A percentile compares a stretch with the other conserved stretches of the same genome.
Conservation (phyloP, 2,797 vertebrate genomes). For the Smutsia gigantea region DNA sequence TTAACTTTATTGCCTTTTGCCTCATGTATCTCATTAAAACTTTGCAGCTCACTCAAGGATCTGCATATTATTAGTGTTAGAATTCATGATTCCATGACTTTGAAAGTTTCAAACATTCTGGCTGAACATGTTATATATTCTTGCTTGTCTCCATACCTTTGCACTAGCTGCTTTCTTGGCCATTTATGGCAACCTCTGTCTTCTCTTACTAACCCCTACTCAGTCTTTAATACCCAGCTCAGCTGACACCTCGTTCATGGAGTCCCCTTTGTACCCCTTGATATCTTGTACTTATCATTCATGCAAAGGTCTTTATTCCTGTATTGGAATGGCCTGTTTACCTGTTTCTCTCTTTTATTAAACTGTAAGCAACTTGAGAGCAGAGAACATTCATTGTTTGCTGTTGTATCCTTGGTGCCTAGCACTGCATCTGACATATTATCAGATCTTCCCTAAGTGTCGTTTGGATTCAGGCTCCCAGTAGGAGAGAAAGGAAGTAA, state of each 20-base stretch:
- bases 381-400: not conserved
- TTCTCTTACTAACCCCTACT: not conserved
- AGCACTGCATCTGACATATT: not conserved
- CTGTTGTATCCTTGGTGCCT: not conserved
- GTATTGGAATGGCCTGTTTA: not conserved
- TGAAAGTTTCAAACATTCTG: not conserved
- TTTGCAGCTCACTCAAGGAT: slow-evolving; percentile 58
- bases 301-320: not conserved
- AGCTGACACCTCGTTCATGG: not conserved
- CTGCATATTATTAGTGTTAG: slow-evolving; percentile 31
- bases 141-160: not conserved
- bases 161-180: not conserved
- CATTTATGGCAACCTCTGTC: not conserved
- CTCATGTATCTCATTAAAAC: slow-evolving; percentile 61
- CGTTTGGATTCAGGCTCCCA: not conserved
- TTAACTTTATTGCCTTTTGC: slow-evolving; percentile 64
- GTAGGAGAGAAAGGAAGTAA: not conserved
- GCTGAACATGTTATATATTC: not conserved
- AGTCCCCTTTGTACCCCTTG: not conserved
- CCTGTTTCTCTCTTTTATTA: not conserved
- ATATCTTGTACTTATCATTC: not conserved
- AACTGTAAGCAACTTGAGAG: not conserved
- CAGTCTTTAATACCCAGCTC: not conserved
- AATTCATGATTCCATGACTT: not conserved
- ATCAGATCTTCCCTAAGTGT: not conserved